Evolutionary conservation across 2,888 invertebrate genomes (phyloP), one percentile per base, ranked within the genome.

Genomic region (Dorcus hopei): DNA sequence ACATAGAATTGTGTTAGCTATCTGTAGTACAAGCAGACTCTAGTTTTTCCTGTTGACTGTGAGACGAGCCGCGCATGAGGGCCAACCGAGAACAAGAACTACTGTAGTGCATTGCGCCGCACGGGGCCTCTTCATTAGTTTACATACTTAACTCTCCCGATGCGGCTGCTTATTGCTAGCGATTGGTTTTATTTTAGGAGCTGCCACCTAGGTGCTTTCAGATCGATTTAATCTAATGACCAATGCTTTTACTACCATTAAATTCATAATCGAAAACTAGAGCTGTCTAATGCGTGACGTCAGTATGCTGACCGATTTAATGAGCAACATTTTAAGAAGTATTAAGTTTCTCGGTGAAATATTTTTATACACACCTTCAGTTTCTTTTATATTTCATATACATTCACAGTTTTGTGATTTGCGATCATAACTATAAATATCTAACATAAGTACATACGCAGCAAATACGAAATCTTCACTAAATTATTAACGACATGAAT

Each of bases 101-200:
- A 71, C 70, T 65, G 72, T 71, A 64, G 65, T 64, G 64, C 65
- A 64, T 61, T 57, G 63, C 68, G 57, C 71, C 58, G 62, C 66
- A 62, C 33, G 72, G 70, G 71, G 71, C 58, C 70, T 64, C 66
- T 70, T 72, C 72, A 72, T 72, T 72, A 72, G 72, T 72, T 70
- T 70, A 50, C 50, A 50, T 50, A 50, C 50, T 50, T 50, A 50
- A 50, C 66, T 69, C 69, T 67, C 68, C 69, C 57, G 64, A 63
- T 67, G 70, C 65, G 69, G 70, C 64, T 66, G 66, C 61, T 69
- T 69, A 71, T 70, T 69, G 66, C 65, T 65, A 57, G 61, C 66
- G 68, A 68, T 70, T 69, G 68, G 66, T 69, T 71, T 71, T 68
- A 63, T 69, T 69, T 67, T 59, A 57, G 63, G 63, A 63, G 63